Conservation (phyloP, 2,888 invertebrate species). For the Himalopsyche japonica region DNA sequence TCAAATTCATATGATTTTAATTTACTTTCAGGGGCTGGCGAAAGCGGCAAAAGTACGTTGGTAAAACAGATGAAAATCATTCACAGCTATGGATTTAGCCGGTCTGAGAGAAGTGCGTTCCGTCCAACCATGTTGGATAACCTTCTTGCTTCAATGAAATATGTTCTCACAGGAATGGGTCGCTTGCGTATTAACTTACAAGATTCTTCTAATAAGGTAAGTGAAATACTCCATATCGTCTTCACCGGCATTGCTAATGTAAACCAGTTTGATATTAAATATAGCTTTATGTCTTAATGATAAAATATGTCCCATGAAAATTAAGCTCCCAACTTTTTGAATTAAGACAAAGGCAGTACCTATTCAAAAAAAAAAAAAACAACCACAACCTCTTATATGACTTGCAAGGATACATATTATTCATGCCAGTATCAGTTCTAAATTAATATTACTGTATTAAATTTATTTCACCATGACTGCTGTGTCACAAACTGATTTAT, state of each 20-base stretch:
- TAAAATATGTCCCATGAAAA: too few relatives aligned
- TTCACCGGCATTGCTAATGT: neutral
- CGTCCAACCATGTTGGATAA: slow-evolving; percentile 68
- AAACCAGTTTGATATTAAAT: neutral
- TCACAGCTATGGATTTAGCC: slow-evolving; percentile 67
- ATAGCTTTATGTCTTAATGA: too few relatives aligned
- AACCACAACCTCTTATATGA: too few relatives aligned
- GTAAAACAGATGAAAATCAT: slow-evolving; percentile 74
- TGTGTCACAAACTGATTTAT: too few relatives aligned
- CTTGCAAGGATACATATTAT: too few relatives aligned
- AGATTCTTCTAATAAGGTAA: slow-evolving; percentile 60
- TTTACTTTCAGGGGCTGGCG: slow-evolving; percentile 61
- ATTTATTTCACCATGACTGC: too few relatives aligned
- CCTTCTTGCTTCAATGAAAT: slow-evolving; percentile 68
- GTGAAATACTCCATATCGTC: neutral
- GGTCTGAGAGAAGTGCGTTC: slow-evolving; percentile 63
- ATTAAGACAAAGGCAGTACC: too few relatives aligned
- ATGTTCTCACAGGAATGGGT: slow-evolving; percentile 69
- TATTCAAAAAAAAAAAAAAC: too few relatives aligned
- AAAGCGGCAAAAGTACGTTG: slow-evolving; percentile 69
- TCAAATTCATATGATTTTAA: neutral
- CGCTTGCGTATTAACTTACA: slow-evolving; percentile 65
- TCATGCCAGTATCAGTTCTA: too few relatives aligned
- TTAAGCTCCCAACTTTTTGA: neutral
- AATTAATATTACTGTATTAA: too few relatives aligned